phyloP scores from a whole-genome alignment of 1,140 invertebrate genomes.

The Drosophila pandora region DNA sequence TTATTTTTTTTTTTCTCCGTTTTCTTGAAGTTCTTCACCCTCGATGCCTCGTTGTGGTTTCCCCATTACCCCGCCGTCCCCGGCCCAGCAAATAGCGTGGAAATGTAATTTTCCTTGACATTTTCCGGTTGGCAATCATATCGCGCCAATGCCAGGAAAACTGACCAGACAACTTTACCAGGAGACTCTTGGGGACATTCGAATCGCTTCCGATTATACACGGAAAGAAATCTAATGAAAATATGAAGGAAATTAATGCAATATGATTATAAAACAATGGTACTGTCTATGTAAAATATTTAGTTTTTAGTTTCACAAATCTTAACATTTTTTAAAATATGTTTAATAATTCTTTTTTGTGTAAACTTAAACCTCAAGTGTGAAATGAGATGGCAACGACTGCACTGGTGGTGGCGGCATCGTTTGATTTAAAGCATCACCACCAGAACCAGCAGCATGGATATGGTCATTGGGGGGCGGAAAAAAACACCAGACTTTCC shows the following conservation, averaged over 20 bases:
- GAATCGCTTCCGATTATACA: conserved; percentile 11
- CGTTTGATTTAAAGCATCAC: conserved; percentile 77
- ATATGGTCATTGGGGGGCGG: conserved; percentile 21
- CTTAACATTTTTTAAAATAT: not conserved
- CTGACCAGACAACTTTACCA: conserved; percentile 35
- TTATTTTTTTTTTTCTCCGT: conserved; percentile 30
- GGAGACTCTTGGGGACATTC: conserved; percentile 46
- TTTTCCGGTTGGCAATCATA: conserved; percentile 81
- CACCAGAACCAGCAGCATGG: conserved; percentile 18
- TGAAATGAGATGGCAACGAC: conserved; percentile 53
- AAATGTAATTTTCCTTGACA: conserved; percentile 80
- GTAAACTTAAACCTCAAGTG: conserved; percentile 59
- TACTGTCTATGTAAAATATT: not conserved
- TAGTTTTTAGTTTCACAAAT: not conserved
- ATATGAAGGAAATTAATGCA: not conserved
- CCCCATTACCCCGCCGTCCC: conserved; percentile 10
- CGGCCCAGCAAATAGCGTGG: conserved; percentile 39
- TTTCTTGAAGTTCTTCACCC: conserved; percentile 46
- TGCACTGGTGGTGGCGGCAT: conserved; percentile 33
- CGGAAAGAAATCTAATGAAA: not conserved
- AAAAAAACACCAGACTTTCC: conserved; percentile 16
- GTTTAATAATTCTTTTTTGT: not conserved
- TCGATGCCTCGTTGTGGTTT: not conserved
- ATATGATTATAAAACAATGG: no score
- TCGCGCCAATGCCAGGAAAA: conserved; percentile 69